These are phyloP conservation scores for Chrysochloris asiatica DNA, from an alignment of 2,113 vertebrate genomes.

Conservation along the genomic window DNA sequence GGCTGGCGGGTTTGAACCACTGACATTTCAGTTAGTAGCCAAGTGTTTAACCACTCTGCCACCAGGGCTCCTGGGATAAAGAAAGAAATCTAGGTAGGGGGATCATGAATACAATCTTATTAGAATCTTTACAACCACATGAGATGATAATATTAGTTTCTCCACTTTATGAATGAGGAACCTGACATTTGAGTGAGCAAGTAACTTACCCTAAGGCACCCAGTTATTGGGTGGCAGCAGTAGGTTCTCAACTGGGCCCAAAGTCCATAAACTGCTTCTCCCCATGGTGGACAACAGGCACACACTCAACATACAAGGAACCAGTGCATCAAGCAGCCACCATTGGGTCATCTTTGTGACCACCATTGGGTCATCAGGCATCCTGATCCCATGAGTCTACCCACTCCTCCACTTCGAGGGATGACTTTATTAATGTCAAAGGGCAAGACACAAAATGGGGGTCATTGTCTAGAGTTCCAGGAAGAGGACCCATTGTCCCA, in stretches of 20 bases:
- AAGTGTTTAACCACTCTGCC: not conserved
- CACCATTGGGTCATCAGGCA: fast-evolving
- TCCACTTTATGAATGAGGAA: not conserved
- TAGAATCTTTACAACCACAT: not conserved
- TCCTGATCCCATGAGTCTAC: too few relatives aligned
- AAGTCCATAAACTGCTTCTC: not conserved
- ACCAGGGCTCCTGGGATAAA: not conserved
- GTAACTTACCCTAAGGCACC: not conserved
- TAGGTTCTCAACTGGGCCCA: not conserved
- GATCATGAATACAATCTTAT: not conserved
- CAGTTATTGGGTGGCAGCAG: not conserved
- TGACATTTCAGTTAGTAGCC: not conserved
- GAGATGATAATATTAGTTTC: not conserved
- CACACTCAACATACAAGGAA: not conserved
- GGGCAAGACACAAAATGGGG: not conserved
- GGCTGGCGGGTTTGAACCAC: not conserved
- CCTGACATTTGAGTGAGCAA: not conserved
- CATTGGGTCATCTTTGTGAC: not conserved
- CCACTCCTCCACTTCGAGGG: not conserved
- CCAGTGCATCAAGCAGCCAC: not conserved
- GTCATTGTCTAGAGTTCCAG: not conserved
- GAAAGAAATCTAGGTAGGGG: not conserved
- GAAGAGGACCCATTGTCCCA: not conserved
- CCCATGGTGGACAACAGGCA: not conserved
- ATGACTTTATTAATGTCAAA: not conserved